Conservation (phyloP, 2,113 vertebrate genomes). For the Clarias batrachus region DNA sequence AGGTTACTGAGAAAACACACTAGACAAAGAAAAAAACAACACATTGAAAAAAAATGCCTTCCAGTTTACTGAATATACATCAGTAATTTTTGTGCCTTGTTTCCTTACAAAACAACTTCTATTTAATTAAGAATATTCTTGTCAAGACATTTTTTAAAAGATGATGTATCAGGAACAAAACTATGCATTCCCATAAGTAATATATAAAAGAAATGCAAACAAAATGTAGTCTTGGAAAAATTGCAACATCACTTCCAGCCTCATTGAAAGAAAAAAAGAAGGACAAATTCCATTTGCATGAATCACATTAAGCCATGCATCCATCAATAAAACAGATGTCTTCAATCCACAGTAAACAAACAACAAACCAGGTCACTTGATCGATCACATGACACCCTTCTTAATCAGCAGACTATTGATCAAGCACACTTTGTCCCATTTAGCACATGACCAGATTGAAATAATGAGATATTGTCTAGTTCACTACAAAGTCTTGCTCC, state of each 20-base stretch:
- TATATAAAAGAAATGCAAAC: not conserved
- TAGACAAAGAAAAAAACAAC: not conserved
- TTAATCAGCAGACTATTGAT: not conserved
- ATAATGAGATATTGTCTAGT: not conserved
- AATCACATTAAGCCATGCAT: not conserved
- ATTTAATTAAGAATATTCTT: not conserved
- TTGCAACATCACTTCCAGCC: not conserved
- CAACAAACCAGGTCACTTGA: not conserved
- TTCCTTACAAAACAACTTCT: not conserved
- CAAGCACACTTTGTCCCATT: not conserved
- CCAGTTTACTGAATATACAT: not conserved
- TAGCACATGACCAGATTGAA: not conserved
- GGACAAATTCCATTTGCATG: not conserved
- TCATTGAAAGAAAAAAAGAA: not conserved
- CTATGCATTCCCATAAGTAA: not conserved
- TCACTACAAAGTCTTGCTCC: not conserved
- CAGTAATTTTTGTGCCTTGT: not conserved
- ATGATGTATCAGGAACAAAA: not conserved
- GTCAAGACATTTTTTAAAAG: not conserved
- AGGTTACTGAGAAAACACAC: not conserved
- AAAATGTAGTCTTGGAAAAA: not conserved
- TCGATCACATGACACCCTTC: not conserved
- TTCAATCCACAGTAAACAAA: not conserved
- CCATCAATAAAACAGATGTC: not conserved
- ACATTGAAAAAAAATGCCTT: no score